phyloP scores from a whole-genome alignment of 2,888 invertebrate species.

The Chaetogeoica ovagalla region DNA sequence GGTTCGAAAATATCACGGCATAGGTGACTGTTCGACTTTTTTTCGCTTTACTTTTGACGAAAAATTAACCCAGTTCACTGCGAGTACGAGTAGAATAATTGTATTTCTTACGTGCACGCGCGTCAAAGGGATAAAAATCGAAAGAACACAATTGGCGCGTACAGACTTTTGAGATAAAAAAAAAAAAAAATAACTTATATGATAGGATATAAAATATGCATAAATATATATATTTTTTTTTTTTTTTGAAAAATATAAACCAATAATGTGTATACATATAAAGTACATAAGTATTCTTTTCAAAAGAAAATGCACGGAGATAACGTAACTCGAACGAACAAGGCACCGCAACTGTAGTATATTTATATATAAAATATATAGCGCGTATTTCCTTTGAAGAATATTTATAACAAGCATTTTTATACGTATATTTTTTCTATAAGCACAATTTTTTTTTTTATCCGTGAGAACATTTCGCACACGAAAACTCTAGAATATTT shows the following conservation, averaged over 20 bases:
- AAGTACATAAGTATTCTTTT: constrained; percentile 4
- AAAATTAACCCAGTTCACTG: no score
- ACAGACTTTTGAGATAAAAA: constrained; percentile 40
- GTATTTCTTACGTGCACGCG: not conserved
- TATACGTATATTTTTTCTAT: no score
- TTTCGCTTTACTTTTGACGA: no score
- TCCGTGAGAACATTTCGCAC: no score
- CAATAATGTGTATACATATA: constrained; percentile 6
- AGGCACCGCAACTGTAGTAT: not conserved
- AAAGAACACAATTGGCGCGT: constrained; percentile 25
- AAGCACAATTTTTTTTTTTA: no score
- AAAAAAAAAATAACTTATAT: constrained; percentile 9
- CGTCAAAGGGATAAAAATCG: constrained; percentile 29
- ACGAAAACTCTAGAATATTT: no score
- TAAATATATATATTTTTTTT: constrained; percentile 29
- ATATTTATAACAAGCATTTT: not conserved
- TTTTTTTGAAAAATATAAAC: constrained; percentile 27
- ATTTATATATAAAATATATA: not conserved
- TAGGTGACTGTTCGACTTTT: no score
- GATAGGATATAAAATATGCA: no score
- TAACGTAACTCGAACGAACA: constrained; percentile 16
- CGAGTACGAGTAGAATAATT: no score
- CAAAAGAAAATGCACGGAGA: constrained; percentile 26
- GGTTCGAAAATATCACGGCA: no score
- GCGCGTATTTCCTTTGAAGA: constrained; percentile 13